phyloP scores from a whole-genome alignment of 2,888 invertebrate genomes.

The Nemotelus pantherinus region DNA sequence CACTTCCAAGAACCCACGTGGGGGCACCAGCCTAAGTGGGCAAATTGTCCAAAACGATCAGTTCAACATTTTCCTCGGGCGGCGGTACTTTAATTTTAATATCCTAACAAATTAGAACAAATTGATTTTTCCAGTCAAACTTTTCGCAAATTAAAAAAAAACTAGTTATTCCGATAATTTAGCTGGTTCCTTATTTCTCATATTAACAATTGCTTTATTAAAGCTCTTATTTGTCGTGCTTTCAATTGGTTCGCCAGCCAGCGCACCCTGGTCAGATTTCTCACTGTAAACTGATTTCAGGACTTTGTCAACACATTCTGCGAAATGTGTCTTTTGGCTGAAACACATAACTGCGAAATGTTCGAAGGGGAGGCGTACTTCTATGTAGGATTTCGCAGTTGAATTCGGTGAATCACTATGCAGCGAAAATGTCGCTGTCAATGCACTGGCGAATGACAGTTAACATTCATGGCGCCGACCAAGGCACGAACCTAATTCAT shows the following conservation, averaged over 20 bases:
- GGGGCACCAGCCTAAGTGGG: slow-evolving; percentile 57
- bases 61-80: slow-evolving; percentile 55
- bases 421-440: no score
- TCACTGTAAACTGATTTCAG: slow-evolving; percentile 56
- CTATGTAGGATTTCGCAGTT: no score
- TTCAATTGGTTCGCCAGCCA: slow-evolving; percentile 56
- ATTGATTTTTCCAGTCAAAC: background rate
- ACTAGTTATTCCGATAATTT: slow-evolving; percentile 50
- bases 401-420: no score
- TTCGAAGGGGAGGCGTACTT: no score
- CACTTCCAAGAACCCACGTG: slow-evolving; percentile 57
- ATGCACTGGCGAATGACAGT: no score
- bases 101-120: slow-evolving; percentile 31
- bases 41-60: slow-evolving; percentile 60
- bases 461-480: no score
- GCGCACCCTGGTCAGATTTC: slow-evolving; percentile 48
- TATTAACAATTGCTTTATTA: slow-evolving; percentile 57
- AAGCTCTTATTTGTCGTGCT: slow-evolving; percentile 55
- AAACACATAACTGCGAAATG: no score
- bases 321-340: no score
- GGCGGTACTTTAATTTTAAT: slow-evolving; percentile 55
- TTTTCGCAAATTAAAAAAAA: slow-evolving; percentile 39
- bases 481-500: no score
- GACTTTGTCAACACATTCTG: slow-evolving; percentile 39
- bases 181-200: slow-evolving; percentile 55